These are phyloP conservation scores for Trachurus trachurus DNA, from an alignment of 2,797 vertebrate genomes.

Conservation along the genomic window DNA sequence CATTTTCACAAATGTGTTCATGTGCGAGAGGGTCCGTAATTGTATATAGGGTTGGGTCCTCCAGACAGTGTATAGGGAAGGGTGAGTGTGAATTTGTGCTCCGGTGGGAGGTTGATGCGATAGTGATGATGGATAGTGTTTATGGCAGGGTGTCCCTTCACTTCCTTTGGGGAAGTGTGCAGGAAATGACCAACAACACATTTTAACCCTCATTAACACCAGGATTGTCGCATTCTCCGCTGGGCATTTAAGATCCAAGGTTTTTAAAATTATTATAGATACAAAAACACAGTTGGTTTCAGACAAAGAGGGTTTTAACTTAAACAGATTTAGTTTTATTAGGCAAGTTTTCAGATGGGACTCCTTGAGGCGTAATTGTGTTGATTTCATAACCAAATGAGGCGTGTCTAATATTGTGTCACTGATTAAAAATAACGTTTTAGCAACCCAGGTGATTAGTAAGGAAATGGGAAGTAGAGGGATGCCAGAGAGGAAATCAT, in stretches of 20 bases:
- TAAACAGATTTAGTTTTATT: background rate
- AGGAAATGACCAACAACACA: slow-evolving; percentile 45
- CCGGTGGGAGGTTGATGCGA: slow-evolving; percentile 44
- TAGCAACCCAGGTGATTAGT: slow-evolving; percentile 1
- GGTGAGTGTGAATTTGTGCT: slow-evolving; percentile 38
- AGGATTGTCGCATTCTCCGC: slow-evolving; percentile 1
- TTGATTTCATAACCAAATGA: slow-evolving; percentile 9
- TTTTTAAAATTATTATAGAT: no score
- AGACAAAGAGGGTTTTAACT: background rate
- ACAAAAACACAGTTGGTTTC: no score
- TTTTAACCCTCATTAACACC: slow-evolving; percentile 54
- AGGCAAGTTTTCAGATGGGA: background rate
- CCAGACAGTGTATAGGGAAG: slow-evolving; percentile 1
- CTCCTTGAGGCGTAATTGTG: background rate
- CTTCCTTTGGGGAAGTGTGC: slow-evolving; percentile 21
- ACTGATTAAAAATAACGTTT: background rate
- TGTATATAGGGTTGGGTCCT: background rate
- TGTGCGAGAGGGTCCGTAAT: slow-evolving; percentile 28
- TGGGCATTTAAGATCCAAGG: background rate
- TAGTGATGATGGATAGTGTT: slow-evolving; percentile 42
- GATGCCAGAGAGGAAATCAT: slow-evolving; percentile 17
- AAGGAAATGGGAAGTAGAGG: slow-evolving; percentile 20
- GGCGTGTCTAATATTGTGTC: slow-evolving; percentile 2
- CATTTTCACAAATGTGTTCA: slow-evolving; percentile 11
- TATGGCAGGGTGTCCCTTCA: slow-evolving; percentile 18